Evolutionary conservation across 1,140 invertebrate species (phyloP), one percentile per base, ranked within the genome.

Genomic region (Drosophila pseudoananassae): DNA sequence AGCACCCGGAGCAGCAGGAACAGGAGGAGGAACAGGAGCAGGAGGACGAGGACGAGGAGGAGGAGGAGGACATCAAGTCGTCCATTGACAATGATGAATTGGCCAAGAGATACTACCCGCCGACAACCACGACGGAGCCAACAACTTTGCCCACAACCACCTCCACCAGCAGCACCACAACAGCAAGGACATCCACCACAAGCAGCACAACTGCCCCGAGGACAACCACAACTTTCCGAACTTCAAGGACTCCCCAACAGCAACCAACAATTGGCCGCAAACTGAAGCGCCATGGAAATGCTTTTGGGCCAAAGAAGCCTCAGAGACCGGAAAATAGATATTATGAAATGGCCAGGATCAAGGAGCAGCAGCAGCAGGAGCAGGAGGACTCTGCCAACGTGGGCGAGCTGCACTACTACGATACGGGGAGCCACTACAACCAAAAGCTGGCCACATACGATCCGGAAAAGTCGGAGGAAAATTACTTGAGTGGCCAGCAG

Each of bases 61-160:
- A 70, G 52, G 56, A 40, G 17, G 43, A 78, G 73, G 61, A 57
- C 74, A 75, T 82, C 69, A 74, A 70, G 72, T 69, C 53, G 46
- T 7, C 55, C 56, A 50, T 74, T 76, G 76, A 85, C 81, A 87
- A 61, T 82, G 78, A 87, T 75, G 83, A 80, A 80, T 87, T 71
- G 78, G 60, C 73, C 17, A 56, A 55, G 43, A 55, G 50, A 25
- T 38, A 59, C 17, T 25, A 49, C n/a, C 15, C 12, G 45, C 52
- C 43, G 54, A 33, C 54, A 33, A 59, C 36, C 9, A 33, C 31
- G 15, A 51, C 3, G 10, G 31, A 54, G 1, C 40, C 58, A 33
- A 14, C 58, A 15, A 10, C 58, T 10, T 23, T 46, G 43, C 17
- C 43, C 43, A 27, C 38, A 4, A 25, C 53, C 14, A 12, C 20